Evolutionary conservation across 1,140 invertebrate species (phyloP), one percentile per base, ranked within the genome.

Genomic region (Gonatopus flavifemur): DNA sequence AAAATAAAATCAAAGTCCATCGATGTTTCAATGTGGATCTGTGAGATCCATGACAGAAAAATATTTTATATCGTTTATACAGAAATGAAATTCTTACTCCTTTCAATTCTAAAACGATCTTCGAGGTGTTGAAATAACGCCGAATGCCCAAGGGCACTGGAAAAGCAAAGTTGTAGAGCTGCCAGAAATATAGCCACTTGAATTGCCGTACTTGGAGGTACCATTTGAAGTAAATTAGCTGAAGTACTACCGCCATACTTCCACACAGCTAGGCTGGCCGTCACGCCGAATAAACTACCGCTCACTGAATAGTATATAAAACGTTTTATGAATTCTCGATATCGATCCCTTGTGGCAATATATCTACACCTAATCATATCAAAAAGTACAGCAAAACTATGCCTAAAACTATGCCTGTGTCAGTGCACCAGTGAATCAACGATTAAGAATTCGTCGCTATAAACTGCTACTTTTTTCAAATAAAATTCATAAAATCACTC

Each of bases 121-220:
- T 88, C 87, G 13, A 88, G 67, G 61, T 91, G 83, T 62, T 90
- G 84, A 67, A 90, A 91, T 3, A 91, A 77, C 0, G 88, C 86
- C 0, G 85, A 86, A 55, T 85, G 86, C 16, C 88, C 85, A 6
- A 90, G 83, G 0, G 84, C 88, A 48, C 85, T 88, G 2, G 88
- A 90, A 18, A 91, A 76, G 59, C 86, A 88, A 1, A 91, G 75
- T 63, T 91, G 88, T 12, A 90, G 49, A 0, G 88, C 86, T 12
- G 89, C 83, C 15, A 90, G 67, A 19, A 88, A 67, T 6, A 88
- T 80, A 24, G 86, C 82, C 9, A 83, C 67, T 59, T 83, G 83
- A 18, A 88, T 70, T 0, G 80, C 61, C 12, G 82, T 66, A 21
- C 83, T 83, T 8, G 81, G 78, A 32, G 87, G 85, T n/a, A 90